phyloP scores from a whole-genome alignment of 2,888 invertebrate species.

The Pocota personata region DNA sequence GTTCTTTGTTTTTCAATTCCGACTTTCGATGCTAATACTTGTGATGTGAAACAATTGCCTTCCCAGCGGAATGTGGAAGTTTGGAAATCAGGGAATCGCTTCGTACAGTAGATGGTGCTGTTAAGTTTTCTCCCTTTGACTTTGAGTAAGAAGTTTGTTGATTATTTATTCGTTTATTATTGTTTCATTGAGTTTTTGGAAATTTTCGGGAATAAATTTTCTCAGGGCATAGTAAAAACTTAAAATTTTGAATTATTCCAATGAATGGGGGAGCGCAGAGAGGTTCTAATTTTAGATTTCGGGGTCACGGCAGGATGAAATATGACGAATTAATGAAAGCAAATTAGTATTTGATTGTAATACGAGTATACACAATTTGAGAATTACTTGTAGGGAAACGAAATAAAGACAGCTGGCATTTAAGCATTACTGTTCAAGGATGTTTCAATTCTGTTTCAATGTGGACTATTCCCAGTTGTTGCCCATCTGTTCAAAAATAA shows the following conservation, averaged over 20 bases:
- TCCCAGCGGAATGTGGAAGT: neutral
- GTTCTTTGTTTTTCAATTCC: constrained; percentile 58
- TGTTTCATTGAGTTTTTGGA: constrained; percentile 31
- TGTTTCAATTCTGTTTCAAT: too few relatives aligned
- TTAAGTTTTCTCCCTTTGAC: constrained; percentile 8
- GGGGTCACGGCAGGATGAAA: neutral
- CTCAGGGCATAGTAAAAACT: neutral
- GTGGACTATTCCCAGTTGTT: too few relatives aligned
- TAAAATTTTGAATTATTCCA: constrained; percentile 35
- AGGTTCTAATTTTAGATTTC: neutral
- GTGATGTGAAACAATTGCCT: constrained; percentile 38
- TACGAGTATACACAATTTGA: neutral
- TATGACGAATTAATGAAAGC: neutral
- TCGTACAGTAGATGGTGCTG: neutral
- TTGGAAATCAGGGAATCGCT: neutral
- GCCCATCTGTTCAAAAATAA: too few relatives aligned
- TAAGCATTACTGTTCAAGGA: neutral
- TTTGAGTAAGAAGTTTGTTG: constrained; percentile 34
- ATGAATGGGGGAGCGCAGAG: neutral
- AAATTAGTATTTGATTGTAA: constrained; percentile 10
- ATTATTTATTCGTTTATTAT: constrained; percentile 57
- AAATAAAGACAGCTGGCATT: neutral
- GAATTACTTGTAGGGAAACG: neutral
- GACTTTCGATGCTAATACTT: constrained; percentile 39
- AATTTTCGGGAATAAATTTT: constrained; percentile 3